Evolutionary conservation across 2,113 vertebrate genomes (phyloP), one percentile per base, ranked within the genome.

Genomic region (Daphoenositta chrysoptera): DNA sequence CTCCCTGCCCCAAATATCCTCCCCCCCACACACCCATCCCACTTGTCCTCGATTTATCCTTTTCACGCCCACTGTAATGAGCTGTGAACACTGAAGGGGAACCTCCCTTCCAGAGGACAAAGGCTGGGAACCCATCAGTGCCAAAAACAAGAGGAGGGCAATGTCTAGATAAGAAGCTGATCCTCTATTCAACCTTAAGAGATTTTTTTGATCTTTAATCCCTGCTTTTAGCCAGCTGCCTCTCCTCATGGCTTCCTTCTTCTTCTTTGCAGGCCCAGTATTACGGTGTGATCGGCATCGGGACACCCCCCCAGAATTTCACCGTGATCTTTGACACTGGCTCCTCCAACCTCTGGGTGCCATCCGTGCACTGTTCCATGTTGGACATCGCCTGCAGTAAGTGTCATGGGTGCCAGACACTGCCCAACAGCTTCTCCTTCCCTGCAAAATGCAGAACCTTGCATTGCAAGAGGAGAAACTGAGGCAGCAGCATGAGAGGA

Each of bases 281-380:
- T 97, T 99, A 98, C 0, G 99, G 99, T 0, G 97, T 97, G 92
- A 99, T 99, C 0, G 87, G 98, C 63, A 98, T 99, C 1, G 99
- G 99, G 2, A 99, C 99, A 0, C 99, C 99, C 0, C 97, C 98
- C 0, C 99, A 99, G 97, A 88, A 65, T 64, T 99, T 99, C 97
- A 99, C 98, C 0, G 99, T 99, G 35, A 98, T 99, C 94, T 99
- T 99, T 3, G 99, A 99, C 97, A 99, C 99, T 0, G 99, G 99
- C 15, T 99, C 99, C 13, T 99, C 99, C 96, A 99, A 99, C 96
- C 98, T 99, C 60, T 99, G 99, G 99, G 99, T 99, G 35, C 99
- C 99, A 1, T 99, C 99, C 0, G 16, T 98, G 39, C 98, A 98
- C 96, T 99, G 99, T 97, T 98, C 97, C 15, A 1, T 98, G 6